Conservation (phyloP, 1,140 invertebrate genomes). For the Euura saliciscinereae region DNA sequence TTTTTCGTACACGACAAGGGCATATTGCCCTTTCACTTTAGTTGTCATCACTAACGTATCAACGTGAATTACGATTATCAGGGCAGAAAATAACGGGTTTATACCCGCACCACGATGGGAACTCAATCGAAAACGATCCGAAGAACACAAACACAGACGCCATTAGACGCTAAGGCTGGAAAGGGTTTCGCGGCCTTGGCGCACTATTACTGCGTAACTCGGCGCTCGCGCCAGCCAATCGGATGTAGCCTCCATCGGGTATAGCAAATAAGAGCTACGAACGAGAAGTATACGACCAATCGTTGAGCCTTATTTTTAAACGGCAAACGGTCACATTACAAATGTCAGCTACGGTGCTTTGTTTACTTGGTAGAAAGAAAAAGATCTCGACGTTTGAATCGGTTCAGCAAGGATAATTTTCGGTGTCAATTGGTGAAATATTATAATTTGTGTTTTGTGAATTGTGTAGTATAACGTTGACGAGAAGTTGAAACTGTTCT, state of each 20-base stretch:
- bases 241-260: neutral
- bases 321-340: neutral
- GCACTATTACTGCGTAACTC: neutral
- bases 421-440: neutral
- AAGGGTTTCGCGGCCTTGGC: neutral
- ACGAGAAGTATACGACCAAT: neutral
- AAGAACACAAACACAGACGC: too few species aligned
- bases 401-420: neutral
- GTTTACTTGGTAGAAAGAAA: neutral
- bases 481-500: neutral
- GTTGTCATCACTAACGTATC: neutral
- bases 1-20: slow-evolving; percentile 16
- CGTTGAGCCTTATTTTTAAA: neutral
- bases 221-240: neutral
- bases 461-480: neutral
- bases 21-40: slow-evolving; percentile 15
- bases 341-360: neutral
- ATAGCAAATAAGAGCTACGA: neutral
- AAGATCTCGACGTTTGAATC: neutral
- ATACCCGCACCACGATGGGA: neutral
- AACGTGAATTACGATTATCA: too few species aligned
- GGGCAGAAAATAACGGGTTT: neutral
- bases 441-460: neutral
- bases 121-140: neutral
- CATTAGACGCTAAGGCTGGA: too few species aligned